A percentile compares a stretch with the other conserved stretches of the same genome.
These are phyloP conservation scores for Bos indicus DNA, from an alignment of 2,113 vertebrate species.

Conservation along the genomic window DNA sequence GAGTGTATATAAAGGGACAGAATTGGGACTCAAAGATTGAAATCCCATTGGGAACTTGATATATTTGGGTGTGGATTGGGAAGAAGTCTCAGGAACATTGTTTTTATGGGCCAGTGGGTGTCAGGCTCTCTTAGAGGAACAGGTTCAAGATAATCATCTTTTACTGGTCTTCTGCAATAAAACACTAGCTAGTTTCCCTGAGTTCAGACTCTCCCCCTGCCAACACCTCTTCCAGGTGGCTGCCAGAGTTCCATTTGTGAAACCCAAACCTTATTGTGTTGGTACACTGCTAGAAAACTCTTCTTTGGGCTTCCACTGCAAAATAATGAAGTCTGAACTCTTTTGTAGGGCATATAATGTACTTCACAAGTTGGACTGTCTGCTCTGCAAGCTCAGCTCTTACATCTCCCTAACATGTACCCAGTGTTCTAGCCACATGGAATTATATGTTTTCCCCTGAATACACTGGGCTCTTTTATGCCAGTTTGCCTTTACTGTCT, in stretches of 20 bases:
- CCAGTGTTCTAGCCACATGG: slow-evolving; percentile 32
- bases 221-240: background rate
- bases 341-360: background rate
- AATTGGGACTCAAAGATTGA: background rate
- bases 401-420: background rate
- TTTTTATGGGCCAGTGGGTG: background rate
- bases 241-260: slow-evolving; percentile 27
- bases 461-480: slow-evolving; percentile 24
- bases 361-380: background rate
- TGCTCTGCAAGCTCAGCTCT: slow-evolving; percentile 15
- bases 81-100: background rate
- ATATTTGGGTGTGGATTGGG: background rate
- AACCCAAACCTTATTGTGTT: background rate
- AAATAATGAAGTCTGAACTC: background rate
- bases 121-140: background rate
- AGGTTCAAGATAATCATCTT: background rate
- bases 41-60: background rate
- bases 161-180: slow-evolving; percentile 25
- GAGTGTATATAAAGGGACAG: background rate
- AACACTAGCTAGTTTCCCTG: background rate
- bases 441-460: background rate
- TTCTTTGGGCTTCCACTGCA: background rate
- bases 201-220: background rate
- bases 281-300: background rate
- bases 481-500: slow-evolving; percentile 33